Evolutionary conservation across 2,113 vertebrate genomes (phyloP).

Genomic region (Salvelinus sp.): DNA sequence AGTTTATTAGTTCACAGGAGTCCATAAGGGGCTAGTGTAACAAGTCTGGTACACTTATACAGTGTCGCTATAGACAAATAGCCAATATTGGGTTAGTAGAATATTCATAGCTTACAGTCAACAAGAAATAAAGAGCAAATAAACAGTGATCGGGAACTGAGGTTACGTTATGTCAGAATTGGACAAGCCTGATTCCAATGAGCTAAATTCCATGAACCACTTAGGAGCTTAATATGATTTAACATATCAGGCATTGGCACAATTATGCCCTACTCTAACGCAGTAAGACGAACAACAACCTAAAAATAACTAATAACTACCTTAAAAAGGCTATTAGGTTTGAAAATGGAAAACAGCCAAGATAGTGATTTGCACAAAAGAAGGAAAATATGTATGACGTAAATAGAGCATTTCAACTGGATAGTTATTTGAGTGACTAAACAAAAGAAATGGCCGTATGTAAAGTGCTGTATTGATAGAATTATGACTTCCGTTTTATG

Average conservation of each 20-base stretch:
- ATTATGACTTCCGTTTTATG: slow-evolving; percentile 20
- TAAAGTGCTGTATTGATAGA: not conserved
- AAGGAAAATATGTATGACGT: not conserved
- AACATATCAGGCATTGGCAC: slow-evolving; percentile 12
- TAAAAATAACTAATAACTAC: not conserved
- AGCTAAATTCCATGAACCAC: slow-evolving; percentile 55
- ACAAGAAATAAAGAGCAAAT: slow-evolving; percentile 21
- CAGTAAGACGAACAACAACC: slow-evolving; percentile 32
- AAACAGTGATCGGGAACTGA: slow-evolving; percentile 17
- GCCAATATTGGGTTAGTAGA: slow-evolving; percentile 37
- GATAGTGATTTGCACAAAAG: not conserved
- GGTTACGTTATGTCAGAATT: slow-evolving; percentile 28
- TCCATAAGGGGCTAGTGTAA: slow-evolving; percentile 10
- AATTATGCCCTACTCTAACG: slow-evolving; percentile 39
- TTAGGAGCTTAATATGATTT: slow-evolving; percentile 52
- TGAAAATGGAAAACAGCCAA: not conserved
- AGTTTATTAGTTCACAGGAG: slow-evolving; percentile 6
- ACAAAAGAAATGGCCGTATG: not conserved
- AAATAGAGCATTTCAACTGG: not conserved
- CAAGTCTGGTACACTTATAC: slow-evolving; percentile 16
- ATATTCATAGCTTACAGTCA: slow-evolving; percentile 19
- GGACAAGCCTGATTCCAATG: slow-evolving; percentile 54
- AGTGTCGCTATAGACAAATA: not conserved
- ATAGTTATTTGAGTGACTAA: not conserved
- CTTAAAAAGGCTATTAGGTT: not conserved